Percentiles rank a stretch among this genome's conserved stretches.
Evolutionary conservation across 1,140 invertebrate species (phyloP).

Genomic region (Metaphire vulgaris): DNA sequence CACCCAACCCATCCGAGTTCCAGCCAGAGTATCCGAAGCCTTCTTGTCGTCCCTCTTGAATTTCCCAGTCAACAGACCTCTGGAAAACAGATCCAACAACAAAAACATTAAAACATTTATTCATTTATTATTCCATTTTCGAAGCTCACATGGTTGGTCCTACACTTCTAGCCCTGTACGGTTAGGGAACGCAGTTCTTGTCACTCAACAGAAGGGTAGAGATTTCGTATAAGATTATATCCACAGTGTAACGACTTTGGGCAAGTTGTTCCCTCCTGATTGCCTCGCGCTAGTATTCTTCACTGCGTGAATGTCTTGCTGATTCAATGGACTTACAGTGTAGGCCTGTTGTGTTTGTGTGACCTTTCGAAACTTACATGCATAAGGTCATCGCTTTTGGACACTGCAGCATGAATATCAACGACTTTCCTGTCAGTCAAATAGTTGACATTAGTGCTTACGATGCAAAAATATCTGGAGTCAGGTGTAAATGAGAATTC

Average conservation of each 20-base stretch:
- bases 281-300: no score
- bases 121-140: no score
- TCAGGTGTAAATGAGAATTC: background rate
- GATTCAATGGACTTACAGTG: background rate
- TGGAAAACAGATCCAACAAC: background rate
- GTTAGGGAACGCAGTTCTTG: background rate
- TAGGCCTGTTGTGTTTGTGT: background rate
- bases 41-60: background rate
- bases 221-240: background rate
- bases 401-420: no score
- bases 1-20: slow-evolving; percentile 12
- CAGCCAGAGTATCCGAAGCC: background rate
- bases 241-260: background rate
- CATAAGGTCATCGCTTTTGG: no score
- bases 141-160: no score
- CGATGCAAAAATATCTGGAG: background rate
- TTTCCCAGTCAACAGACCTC: slow-evolving; percentile 9
- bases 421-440: background rate
- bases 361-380: background rate
- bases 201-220: background rate
- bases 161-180: no score
- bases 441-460: background rate
- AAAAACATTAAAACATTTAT: background rate
- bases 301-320: no score
- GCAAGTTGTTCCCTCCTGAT: background rate